Evolutionary conservation across 2,113 vertebrate genomes (phyloP).

Genomic region (Microcebus jonahi): DNA sequence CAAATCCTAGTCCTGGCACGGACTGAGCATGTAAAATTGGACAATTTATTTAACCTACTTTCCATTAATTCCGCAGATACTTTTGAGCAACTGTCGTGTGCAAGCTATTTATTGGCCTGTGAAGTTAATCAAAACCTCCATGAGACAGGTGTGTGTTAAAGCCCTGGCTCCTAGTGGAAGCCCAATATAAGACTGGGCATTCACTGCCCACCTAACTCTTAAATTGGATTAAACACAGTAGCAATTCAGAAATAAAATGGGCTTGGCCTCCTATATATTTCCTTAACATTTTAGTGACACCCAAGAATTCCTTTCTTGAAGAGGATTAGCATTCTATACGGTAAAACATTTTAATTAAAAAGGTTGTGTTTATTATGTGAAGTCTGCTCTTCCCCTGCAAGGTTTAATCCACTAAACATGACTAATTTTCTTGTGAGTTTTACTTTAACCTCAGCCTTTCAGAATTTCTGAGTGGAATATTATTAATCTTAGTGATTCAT

Average conservation of each 20-base stretch:
- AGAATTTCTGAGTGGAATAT: constrained; percentile 3
- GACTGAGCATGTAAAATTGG: rapidly evolving
- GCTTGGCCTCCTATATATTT: not conserved
- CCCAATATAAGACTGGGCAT: not conserved
- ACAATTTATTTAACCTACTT: rapidly evolving
- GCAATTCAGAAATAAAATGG: constrained; percentile 6
- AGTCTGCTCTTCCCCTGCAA: not conserved
- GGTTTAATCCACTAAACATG: constrained; percentile 7
- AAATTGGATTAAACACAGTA: not conserved
- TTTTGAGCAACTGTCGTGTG: not conserved
- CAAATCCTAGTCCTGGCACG: not conserved
- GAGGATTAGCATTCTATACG: not conserved
- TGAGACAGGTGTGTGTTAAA: not conserved
- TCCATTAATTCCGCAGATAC: not conserved
- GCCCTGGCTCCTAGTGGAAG: not conserved
- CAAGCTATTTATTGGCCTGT: not conserved
- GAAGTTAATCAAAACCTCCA: no score
- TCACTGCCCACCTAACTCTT: not conserved
- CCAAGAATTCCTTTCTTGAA: not conserved
- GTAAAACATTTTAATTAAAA: not conserved
- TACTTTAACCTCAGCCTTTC: constrained; percentile 31
- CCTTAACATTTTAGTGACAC: not conserved
- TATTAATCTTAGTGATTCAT: constrained; percentile 46
- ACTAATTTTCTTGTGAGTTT: constrained; percentile 29
- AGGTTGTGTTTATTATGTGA: constrained; percentile 8